A percentile compares a stretch with the other conserved stretches of the same genome.
Conservation (phyloP, 2,888 invertebrate species). For the Prosopocoilus inquinatus region DNA sequence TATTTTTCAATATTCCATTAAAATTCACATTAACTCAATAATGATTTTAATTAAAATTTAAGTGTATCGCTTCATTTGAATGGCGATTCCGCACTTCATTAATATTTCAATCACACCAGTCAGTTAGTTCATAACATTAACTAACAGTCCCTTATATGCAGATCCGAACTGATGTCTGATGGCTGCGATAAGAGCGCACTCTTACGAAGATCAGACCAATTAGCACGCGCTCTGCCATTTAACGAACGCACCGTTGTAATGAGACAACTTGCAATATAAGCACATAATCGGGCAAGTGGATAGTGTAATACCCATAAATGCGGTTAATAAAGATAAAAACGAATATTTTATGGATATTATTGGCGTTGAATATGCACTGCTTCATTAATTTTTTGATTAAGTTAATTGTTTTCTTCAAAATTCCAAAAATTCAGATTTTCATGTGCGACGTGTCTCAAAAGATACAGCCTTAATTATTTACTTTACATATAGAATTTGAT, state of each 20-base stretch:
- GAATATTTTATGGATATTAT: conserved; percentile 11
- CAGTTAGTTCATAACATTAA: conserved; percentile 25
- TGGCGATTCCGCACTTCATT: conserved; percentile 3
- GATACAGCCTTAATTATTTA: too few species aligned
- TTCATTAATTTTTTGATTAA: conserved; percentile 10
- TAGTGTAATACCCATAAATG: conserved; percentile 6
- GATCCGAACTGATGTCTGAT: conserved; percentile 23
- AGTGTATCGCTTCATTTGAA: conserved; percentile 1
- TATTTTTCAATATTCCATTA: background rate
- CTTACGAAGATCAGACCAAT: conserved; percentile 12
- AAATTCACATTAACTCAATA: background rate
- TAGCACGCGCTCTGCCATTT: conserved; percentile 17
- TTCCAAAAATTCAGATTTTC: too few species aligned
- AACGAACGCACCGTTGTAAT: conserved; percentile 13
- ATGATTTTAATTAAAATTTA: conserved; percentile 2
- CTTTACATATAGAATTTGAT: too few species aligned
- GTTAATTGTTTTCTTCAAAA: background rate
- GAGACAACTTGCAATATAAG: conserved; percentile 14
- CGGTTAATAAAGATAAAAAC: conserved; percentile 8
- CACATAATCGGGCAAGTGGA: conserved; percentile 2
- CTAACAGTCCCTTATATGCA: conserved; percentile 27
- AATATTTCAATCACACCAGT: conserved; percentile 26
- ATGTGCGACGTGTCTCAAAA: too few species aligned
- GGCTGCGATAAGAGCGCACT: conserved; percentile 9
- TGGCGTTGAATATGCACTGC: conserved; percentile 3